These are phyloP conservation scores for Stenolophus ochropezus DNA, from an alignment of 2,888 invertebrate species.

Conservation along the genomic window DNA sequence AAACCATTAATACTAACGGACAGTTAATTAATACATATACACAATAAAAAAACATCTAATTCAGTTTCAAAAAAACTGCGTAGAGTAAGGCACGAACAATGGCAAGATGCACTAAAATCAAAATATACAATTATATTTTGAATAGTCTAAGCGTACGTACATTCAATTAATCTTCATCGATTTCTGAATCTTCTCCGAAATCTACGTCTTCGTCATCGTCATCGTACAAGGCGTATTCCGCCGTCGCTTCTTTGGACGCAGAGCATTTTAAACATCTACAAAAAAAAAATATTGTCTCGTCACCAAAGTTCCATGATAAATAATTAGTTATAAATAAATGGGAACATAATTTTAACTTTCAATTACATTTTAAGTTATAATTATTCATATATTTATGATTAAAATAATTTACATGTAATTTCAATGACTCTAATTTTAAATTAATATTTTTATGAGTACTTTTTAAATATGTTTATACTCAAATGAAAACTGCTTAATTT, in stretches of 20 bases:
- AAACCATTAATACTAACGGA: conserved; percentile 2
- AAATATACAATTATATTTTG: conserved; percentile 17
- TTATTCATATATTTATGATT: too few relatives aligned
- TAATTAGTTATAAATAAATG: too few relatives aligned
- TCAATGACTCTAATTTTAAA: too few relatives aligned
- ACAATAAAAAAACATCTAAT: conserved; percentile 44
- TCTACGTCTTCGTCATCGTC: conserved; percentile 80
- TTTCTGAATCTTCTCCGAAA: conserved; percentile 79
- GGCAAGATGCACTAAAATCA: conserved; percentile 54
- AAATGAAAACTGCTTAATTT: too few relatives aligned
- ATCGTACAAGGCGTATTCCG: conserved; percentile 74
- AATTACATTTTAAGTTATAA: too few relatives aligned
- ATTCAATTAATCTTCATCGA: conserved; percentile 71
- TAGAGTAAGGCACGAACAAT: conserved; percentile 55
- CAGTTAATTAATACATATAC: conserved; percentile 9
- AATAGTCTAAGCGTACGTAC: not conserved
- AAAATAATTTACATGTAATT: too few relatives aligned
- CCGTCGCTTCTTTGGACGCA: conserved; percentile 75
- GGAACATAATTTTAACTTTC: too few relatives aligned
- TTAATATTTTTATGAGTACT: too few relatives aligned
- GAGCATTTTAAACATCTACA: conserved; percentile 80
- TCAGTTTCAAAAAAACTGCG: conserved; percentile 46
- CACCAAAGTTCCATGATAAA: too few relatives aligned
- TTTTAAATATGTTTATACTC: too few relatives aligned
- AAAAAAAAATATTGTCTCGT: conserved; percentile 30